Evolutionary conservation across 1,140 invertebrate genomes (phyloP).

Genomic region (Ostrea denselamellosa): DNA sequence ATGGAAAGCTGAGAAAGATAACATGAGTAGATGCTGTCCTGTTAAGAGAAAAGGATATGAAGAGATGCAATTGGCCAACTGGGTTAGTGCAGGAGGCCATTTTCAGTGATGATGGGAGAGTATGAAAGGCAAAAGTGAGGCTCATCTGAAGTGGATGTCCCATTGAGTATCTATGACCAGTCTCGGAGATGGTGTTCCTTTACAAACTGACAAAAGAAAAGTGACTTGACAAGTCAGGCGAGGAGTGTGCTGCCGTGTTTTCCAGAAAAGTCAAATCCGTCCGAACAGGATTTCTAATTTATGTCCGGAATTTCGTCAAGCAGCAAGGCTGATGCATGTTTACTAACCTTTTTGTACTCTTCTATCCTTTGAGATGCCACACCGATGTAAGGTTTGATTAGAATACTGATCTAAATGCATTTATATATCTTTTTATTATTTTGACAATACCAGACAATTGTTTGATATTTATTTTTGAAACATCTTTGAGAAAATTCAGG

Average conservation of each 20-base stretch:
- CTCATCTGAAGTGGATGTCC: not conserved
- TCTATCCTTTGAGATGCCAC: too few relatives aligned
- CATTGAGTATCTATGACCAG: not conserved
- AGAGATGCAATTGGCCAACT: constrained; percentile 52
- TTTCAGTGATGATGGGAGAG: not conserved
- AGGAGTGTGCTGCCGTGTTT: not conserved
- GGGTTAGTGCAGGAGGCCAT: not conserved
- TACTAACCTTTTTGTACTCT: too few relatives aligned
- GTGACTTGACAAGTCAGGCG: not conserved
- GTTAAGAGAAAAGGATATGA: constrained; percentile 33
- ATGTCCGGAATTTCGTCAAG: too few relatives aligned
- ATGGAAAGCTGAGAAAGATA: constrained; percentile 45
- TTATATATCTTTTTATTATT: too few relatives aligned
- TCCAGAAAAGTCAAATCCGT: not conserved
- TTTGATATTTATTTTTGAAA: too few relatives aligned
- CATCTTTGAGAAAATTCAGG: too few relatives aligned
- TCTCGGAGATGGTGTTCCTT: not conserved
- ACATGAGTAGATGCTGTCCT: constrained; percentile 55
- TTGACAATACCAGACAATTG: too few relatives aligned
- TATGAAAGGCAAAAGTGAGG: not conserved
- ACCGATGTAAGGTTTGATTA: too few relatives aligned
- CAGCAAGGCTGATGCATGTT: too few relatives aligned
- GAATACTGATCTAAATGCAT: too few relatives aligned
- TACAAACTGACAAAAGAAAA: not conserved
- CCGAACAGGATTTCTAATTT: too few relatives aligned